phyloP scores from a whole-genome alignment of 1,140 invertebrate species.

The Sinonovacula constricta region DNA sequence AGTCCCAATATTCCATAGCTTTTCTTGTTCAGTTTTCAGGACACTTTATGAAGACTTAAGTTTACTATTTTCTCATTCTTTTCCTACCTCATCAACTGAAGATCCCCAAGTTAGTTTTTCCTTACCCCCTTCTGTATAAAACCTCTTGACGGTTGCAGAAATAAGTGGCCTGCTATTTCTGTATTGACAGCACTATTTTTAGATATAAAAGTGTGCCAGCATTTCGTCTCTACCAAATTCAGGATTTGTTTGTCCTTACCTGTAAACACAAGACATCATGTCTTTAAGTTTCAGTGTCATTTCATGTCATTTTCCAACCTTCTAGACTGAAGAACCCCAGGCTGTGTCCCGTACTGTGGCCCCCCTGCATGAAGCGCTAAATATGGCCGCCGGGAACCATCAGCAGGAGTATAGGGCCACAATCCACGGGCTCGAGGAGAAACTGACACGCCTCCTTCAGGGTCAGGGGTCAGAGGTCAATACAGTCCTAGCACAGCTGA shows the following conservation, averaged over 20 bases:
- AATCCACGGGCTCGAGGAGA: constrained; percentile 31
- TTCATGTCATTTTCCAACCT: not conserved
- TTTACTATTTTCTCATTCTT: no score
- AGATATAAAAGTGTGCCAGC: not conserved
- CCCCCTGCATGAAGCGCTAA: not conserved
- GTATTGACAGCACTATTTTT: not conserved
- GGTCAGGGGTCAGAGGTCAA: constrained; percentile 35
- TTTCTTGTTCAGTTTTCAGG: no score
- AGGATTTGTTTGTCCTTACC: not conserved
- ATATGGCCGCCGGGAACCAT: constrained; percentile 22
- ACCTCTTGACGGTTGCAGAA: no score
- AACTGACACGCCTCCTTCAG: constrained; percentile 21
- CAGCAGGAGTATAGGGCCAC: constrained; percentile 18
- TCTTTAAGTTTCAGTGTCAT: not conserved
- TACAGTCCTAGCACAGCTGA: constrained; percentile 25
- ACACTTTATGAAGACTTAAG: no score
- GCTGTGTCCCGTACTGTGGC: constrained; percentile 20
- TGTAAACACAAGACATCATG: not conserved
- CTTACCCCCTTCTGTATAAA: no score
- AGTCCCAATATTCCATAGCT: no score
- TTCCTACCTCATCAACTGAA: no score
- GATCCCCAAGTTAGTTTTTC: no score
- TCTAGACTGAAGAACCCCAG: constrained; percentile 15
- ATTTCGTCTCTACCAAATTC: not conserved
- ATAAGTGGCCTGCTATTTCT: not conserved